Percentiles rank a stretch among this genome's conserved stretches.
Conservation (phyloP, 2,888 invertebrate species). For the Lasius fuliginosus region DNA sequence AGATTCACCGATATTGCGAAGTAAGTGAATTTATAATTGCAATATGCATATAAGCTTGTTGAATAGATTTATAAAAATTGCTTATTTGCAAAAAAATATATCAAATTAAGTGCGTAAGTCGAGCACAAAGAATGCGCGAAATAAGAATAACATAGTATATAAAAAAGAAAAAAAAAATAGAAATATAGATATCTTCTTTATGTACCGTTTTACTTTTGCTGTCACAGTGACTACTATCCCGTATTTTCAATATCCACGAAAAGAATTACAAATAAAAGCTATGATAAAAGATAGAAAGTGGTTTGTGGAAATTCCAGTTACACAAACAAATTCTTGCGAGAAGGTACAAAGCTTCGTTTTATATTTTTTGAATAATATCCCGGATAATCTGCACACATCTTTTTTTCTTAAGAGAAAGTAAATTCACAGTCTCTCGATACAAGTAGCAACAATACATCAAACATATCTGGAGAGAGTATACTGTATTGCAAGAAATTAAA, state of each 20-base stretch:
- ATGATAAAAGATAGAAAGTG: neutral
- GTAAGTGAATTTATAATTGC: conserved; percentile 59
- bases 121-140: neutral
- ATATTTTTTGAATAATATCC: neutral
- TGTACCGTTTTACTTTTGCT: conserved; percentile 45
- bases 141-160: neutral
- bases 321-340: neutral
- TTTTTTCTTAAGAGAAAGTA: conserved; percentile 27
- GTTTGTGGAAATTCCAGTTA: neutral
- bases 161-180: neutral
- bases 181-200: neutral
- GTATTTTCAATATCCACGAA: neutral
- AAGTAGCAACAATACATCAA: neutral
- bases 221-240: conserved; percentile 12
- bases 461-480: neutral
- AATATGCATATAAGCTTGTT: neutral
- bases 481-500: neutral
- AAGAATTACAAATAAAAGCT: neutral
- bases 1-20: conserved; percentile 84
- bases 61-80: neutral
- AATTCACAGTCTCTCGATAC: conserved; percentile 19
- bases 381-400: conserved; percentile 31
- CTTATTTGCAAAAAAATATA: neutral
- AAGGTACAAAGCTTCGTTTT: neutral
- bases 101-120: neutral